Conservation (phyloP, 2,888 invertebrate genomes). For the Apantesis nais region DNA sequence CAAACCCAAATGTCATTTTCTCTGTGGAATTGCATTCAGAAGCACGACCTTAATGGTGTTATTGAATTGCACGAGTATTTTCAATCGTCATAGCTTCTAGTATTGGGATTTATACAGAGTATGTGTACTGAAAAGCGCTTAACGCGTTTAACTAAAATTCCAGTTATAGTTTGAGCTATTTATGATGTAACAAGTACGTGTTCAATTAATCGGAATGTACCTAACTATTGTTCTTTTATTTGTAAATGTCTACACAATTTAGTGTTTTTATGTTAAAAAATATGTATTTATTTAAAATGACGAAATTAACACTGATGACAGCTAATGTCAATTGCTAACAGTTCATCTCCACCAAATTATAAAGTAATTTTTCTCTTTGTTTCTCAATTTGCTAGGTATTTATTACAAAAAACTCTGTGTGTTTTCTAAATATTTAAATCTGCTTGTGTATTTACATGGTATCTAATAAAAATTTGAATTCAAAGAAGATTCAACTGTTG, state of each 20-base stretch:
- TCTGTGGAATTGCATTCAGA: slow-evolving; percentile 46
- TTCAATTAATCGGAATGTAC: not conserved
- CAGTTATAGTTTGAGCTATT: not conserved
- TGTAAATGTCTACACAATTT: too few relatives aligned
- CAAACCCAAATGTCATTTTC: slow-evolving; percentile 25
- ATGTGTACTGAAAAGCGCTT: not conserved
- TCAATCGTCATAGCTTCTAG: slow-evolving; percentile 1
- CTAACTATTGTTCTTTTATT: not conserved
- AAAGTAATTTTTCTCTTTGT: too few relatives aligned
- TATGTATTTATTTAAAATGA: not conserved
- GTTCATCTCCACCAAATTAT: too few relatives aligned
- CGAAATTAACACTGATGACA: not conserved
- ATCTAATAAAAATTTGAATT: too few relatives aligned
- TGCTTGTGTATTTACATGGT: too few relatives aligned
- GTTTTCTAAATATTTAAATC: too few relatives aligned
- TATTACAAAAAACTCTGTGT: too few relatives aligned
- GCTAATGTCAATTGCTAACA: not conserved
- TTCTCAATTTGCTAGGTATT: too few relatives aligned
- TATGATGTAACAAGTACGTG: not conserved
- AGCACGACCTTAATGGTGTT: slow-evolving; percentile 13
- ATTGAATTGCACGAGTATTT: slow-evolving; percentile 1
- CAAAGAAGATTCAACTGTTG: too few relatives aligned
- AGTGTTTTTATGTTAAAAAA: too few relatives aligned
- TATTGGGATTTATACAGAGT: not conserved
- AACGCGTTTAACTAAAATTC: not conserved